Conservation (phyloP, 64 coral and sea anemone species). For the Exaiptasia diaphana region DNA sequence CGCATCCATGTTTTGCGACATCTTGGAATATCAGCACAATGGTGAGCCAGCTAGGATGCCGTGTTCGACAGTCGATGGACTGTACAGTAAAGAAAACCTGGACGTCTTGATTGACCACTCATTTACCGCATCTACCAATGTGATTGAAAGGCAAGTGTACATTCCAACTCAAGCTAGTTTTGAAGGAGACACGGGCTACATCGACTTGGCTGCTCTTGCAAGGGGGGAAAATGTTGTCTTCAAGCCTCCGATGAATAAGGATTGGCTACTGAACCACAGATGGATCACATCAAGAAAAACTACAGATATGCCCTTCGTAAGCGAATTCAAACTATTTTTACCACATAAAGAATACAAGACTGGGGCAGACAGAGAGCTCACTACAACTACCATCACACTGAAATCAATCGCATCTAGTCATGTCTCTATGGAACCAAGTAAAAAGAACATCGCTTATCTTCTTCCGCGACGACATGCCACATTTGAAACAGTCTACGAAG, state of each 20-base stretch:
- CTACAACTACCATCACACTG: background rate
- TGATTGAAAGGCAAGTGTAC: background rate
- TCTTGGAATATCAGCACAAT: conserved; percentile 20
- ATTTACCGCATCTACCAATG: background rate
- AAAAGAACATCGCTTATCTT: background rate
- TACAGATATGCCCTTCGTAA: background rate
- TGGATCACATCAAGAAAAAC: background rate
- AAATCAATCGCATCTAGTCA: background rate
- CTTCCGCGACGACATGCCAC: conserved; percentile 1
- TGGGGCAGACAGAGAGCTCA: background rate
- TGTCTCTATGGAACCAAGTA: background rate
- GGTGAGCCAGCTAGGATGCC: background rate
- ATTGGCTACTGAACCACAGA: conserved; percentile 9
- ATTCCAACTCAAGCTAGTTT: conserved; percentile 34
- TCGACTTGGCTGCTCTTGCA: conserved; percentile 15
- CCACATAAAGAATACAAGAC: background rate
- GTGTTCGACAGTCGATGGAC: background rate
- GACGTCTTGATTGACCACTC: background rate
- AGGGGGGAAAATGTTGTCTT: conserved; percentile 4
- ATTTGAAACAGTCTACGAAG: conserved; percentile 9
- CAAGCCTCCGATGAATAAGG: background rate
- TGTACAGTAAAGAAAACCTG: conserved; percentile 11
- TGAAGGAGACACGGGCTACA: conserved; percentile 29
- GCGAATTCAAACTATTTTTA: conserved; percentile 19
- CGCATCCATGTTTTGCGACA: conserved; percentile 24